Percentiles rank a stretch among this genome's conserved stretches.
Conservation (phyloP, 2,113 vertebrate genomes). For the Oreotrochilus melanogaster region DNA sequence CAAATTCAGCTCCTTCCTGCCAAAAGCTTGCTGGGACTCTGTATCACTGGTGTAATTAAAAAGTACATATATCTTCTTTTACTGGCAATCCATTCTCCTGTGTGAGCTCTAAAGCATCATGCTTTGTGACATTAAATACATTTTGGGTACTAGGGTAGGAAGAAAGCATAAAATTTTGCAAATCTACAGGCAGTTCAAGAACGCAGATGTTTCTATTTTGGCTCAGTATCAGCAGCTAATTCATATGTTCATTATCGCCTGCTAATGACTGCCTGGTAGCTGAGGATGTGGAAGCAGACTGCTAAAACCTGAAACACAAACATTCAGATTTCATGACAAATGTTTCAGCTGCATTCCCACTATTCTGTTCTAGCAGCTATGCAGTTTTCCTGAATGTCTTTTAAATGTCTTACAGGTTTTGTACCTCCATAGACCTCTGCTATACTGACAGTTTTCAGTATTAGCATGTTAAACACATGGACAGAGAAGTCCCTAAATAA, state of each 20-base stretch:
- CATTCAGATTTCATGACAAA: neutral
- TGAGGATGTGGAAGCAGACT: neutral
- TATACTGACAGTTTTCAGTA: neutral
- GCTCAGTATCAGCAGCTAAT: slow-evolving; percentile 17
- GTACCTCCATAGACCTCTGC: neutral
- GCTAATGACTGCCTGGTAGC: slow-evolving; percentile 25
- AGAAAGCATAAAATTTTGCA: neutral
- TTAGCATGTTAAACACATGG: neutral
- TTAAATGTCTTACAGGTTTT: neutral
- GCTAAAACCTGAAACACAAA: neutral
- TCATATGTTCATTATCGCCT: neutral
- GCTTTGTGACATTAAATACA: neutral
- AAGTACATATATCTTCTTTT: neutral
- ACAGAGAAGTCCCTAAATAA: neutral
- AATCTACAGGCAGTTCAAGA: neutral
- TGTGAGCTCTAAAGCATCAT: neutral
- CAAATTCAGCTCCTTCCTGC: neutral
- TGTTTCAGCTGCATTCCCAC: neutral
- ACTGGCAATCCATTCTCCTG: neutral
- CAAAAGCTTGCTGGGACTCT: neutral
- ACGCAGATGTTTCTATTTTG: neutral
- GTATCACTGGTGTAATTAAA: neutral
- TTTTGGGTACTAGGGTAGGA: neutral
- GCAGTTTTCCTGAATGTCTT: neutral
- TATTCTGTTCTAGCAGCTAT: neutral